These are phyloP conservation scores for Elephas maximus DNA, from an alignment of 2,113 vertebrate species.

Conservation along the genomic window DNA sequence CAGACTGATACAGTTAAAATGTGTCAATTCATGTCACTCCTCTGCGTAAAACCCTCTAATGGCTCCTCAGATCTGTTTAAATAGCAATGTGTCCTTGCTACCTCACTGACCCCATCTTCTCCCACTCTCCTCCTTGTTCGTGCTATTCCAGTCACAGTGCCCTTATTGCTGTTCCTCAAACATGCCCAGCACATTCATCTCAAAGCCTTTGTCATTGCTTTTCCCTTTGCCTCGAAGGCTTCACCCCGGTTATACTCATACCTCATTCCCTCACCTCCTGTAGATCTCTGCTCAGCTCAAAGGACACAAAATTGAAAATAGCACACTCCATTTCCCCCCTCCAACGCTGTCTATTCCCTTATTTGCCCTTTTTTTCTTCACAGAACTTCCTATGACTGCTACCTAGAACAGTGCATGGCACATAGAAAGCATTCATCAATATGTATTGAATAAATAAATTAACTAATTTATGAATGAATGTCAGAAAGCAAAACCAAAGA, in stretches of 20 bases:
- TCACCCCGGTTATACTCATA: background rate
- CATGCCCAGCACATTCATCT: background rate
- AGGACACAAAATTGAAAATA: background rate
- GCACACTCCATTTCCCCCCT: background rate
- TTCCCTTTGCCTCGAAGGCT: background rate
- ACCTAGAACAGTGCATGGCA: background rate
- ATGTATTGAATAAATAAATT: background rate
- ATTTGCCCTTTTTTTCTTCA: background rate
- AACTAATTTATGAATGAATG: background rate
- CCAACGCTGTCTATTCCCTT: background rate
- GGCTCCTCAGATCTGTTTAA: background rate
- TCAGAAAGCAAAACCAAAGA: slow-evolving; percentile 43
- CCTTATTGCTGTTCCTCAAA: background rate
- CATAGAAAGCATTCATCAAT: background rate
- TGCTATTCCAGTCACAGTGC: background rate
- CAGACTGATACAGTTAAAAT: background rate
- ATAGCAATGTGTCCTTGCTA: background rate
- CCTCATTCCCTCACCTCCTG: background rate
- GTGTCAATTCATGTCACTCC: background rate
- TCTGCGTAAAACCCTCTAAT: background rate
- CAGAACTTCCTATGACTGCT: background rate
- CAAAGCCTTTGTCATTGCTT: background rate
- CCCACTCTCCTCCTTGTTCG: background rate
- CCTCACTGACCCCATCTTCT: background rate
- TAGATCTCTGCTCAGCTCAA: background rate